These are phyloP conservation scores for Myotis findleyi DNA, from an alignment of 2,797 vertebrate species.

Conservation along the genomic window DNA sequence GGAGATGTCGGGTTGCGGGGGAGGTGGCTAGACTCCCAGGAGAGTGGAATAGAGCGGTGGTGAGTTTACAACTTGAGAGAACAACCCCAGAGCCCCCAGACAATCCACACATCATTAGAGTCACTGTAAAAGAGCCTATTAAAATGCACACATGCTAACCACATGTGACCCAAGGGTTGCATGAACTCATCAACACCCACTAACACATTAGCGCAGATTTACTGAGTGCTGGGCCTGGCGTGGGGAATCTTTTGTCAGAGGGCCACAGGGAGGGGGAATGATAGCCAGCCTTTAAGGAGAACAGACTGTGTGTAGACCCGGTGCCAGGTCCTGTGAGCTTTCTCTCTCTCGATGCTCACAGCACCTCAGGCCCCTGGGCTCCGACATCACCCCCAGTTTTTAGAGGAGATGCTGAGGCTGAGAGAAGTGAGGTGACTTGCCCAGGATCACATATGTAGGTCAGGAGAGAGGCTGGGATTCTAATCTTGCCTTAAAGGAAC, in stretches of 20 bases:
- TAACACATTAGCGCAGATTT: conserved; percentile 7
- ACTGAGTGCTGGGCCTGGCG: not conserved
- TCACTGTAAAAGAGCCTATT: conserved; percentile 41
- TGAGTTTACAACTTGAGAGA: conserved; percentile 48
- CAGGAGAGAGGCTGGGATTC: not conserved
- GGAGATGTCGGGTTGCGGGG: not conserved
- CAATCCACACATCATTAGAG: conserved; percentile 51
- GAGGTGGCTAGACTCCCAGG: not conserved
- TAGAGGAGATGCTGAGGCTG: not conserved
- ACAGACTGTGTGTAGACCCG: not conserved
- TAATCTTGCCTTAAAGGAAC: not conserved
- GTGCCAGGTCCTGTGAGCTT: not conserved
- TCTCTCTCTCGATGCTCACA: not conserved
- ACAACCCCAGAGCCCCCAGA: not conserved
- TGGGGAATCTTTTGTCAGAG: not conserved
- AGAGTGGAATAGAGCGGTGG: not conserved
- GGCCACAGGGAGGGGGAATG: not conserved
- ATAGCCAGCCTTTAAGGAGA: not conserved
- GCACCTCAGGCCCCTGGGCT: accelerated
- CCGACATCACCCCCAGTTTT: not conserved
- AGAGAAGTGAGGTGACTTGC: not conserved
- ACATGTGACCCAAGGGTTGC: conserved; percentile 11
- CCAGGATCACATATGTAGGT: not conserved
- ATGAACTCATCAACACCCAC: not conserved
- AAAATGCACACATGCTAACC: conserved; percentile 54